Conservation (phyloP, 2,113 vertebrate species). For the Saguinus imperator region DNA sequence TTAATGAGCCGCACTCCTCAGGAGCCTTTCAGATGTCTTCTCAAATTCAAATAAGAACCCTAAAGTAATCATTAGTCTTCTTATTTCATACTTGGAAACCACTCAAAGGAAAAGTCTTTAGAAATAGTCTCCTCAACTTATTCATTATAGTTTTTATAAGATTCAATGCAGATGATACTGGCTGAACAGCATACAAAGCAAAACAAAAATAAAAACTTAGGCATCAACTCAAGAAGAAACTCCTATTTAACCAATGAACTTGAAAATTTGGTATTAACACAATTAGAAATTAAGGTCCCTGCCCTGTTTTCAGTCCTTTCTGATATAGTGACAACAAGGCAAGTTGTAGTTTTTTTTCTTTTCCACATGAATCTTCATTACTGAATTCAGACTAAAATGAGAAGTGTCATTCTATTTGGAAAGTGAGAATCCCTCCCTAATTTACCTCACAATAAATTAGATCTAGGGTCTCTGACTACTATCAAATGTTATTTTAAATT, state of each 20-base stretch:
- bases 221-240: constrained; percentile 60
- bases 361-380: not conserved
- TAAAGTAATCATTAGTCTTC: not conserved
- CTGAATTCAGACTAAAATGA: not conserved
- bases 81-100: constrained; percentile 31
- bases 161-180: not conserved
- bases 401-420: not conserved
- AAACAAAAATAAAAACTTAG: constrained; percentile 57
- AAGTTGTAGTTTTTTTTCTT: not conserved
- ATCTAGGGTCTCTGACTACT: not conserved
- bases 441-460: not conserved
- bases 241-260: constrained; percentile 46
- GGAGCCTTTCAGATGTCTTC: not conserved
- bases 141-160: constrained; percentile 61
- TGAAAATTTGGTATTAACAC: not conserved
- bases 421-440: not conserved
- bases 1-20: not conserved
- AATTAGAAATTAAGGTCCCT: not conserved
- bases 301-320: not conserved
- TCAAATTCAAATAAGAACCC: constrained; percentile 37
- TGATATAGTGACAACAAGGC: not conserved
- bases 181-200: not conserved
- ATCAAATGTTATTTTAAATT: constrained; percentile 38
- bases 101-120: constrained; percentile 63
- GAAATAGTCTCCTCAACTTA: constrained; percentile 61